These are phyloP conservation scores for Neopelma chrysocephalum DNA, from an alignment of 2,797 vertebrate species.

Conservation along the genomic window DNA sequence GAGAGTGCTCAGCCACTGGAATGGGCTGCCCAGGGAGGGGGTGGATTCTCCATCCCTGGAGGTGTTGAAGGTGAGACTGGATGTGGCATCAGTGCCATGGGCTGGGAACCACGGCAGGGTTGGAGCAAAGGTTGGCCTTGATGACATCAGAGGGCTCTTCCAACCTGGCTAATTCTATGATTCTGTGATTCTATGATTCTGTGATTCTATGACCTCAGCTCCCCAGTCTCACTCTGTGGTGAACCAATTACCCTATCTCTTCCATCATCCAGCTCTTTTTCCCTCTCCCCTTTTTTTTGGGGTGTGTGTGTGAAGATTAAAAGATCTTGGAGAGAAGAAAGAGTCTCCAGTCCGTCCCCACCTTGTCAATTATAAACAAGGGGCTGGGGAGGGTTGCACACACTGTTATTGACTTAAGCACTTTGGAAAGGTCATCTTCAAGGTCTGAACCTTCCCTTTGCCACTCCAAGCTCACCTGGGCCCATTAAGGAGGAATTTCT, in stretches of 20 bases:
- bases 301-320: slow-evolving; percentile 48
- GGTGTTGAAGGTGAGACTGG: too few relatives aligned
- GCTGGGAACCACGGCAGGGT: too few relatives aligned
- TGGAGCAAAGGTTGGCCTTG: too few relatives aligned
- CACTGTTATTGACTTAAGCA: slow-evolving; percentile 51
- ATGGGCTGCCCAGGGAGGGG: too few relatives aligned
- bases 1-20: too few relatives aligned
- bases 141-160: too few relatives aligned
- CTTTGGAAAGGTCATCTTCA: slow-evolving; percentile 66
- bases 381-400: not conserved
- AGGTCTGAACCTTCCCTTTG: slow-evolving; percentile 50
- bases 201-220: not conserved
- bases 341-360: slow-evolving; percentile 51
- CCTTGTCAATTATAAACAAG: slow-evolving; percentile 53
- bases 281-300: too few relatives aligned
- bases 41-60: too few relatives aligned
- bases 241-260: not conserved
- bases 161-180: too few relatives aligned
- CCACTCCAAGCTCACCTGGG: slow-evolving; percentile 58
- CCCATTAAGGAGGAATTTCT: slow-evolving; percentile 68
- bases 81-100: too few relatives aligned
- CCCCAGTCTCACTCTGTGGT: not conserved
- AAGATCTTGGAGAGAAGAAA: slow-evolving; percentile 55
- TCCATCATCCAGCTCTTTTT: not conserved
- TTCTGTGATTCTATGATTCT: too few relatives aligned